Base-by-base conservation (phyloP, 2,888 invertebrate species). In the Diarsia dahlii region DNA sequence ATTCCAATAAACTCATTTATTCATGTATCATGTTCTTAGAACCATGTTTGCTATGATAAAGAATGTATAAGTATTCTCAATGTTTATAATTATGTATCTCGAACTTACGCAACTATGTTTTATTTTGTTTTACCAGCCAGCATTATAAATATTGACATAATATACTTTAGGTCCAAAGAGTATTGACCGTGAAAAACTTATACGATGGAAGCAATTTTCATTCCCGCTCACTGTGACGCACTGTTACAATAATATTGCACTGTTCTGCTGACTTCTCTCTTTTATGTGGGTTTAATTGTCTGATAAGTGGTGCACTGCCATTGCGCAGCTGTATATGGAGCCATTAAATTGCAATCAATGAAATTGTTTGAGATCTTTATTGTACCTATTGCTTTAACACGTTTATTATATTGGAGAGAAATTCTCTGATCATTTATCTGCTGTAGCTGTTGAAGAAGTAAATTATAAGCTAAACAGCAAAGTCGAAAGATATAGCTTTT, bases 201-300 rank as follows among this genome's bases (percentile, higher is more conserved):
- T 76, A 85, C 86, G 87, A 88, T 86, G 82, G 75, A 71, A 82
- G 89, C 88, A 90, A 91, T 91, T 90, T 90, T 88, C 87, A 81
- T 81, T 88, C 68, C 84, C 90, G 80, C 78, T 86, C 71, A 88
- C 85, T 90, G 90, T 91, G 84, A 88, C 89, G 87, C 63, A 89
- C 91, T 89, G 91, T 91, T 92, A 90, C 67, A 82, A 85, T 78
- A 86, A 78, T 81, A 84, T 71, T 82, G 81, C 88, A 87, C 87
- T 86, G 88, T 89, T 88, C 85, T 88, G 85, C 87, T 88, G 85
- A 83, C 86, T 84, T 79, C 84, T 79, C 84, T 79, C 77, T 84
- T 87, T 86, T 86, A 80, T 84, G 82, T 73, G 46, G 60, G 83
- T 85, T 89, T 84, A 85, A 89, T 85, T 88, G 80, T 81, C 81